Base-by-base conservation (phyloP, 2,888 invertebrate genomes). In the Calliphora vomitoria region DNA sequence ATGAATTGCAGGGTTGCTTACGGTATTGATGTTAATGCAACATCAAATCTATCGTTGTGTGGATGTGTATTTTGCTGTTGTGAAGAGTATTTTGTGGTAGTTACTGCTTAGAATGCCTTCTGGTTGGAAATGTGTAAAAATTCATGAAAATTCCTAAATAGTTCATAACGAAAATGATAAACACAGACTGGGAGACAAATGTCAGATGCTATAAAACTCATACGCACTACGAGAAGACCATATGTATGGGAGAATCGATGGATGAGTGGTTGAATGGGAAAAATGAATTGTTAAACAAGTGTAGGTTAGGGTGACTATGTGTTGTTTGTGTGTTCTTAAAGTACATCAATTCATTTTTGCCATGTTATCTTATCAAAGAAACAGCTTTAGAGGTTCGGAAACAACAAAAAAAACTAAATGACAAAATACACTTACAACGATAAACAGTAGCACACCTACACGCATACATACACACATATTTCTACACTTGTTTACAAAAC, bases 281-380 rank as follows among this genome's bases (percentile, higher is more conserved):
- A 64, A 20, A 41, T 11, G 41, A 66, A 44, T 25, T 44, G 15
- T 18, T 18, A 25, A 8, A 47, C 68, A 76, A 25, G 55, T 64
- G 55, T 72, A 47, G 69, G 64, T 38, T 31, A 38, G 41, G 38
- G 31, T 50, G 55, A 8, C 10, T 55, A 41, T 47, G 60, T 60
- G 47, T n/a, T n/a, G n/a, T 38, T 18, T 80, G 44, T 66, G 53
- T 74, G 53, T 75, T 20, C 62, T 69, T 71, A 18, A 55, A 66
- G 85, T 50, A 87, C 72, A 80, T 60, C 76, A 72, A 83, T 84
- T 78, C 66, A 87, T 76, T 79, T 78, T 74, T 82, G 69, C n/a
- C 41, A 41, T 79, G 62, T 79, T 82, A 82, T 86, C 74, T 41
- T 20, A 80, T 83, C 55, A 76, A 68, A 83, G 58, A 80, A 75